These are phyloP conservation scores for Dorcus parallelipipedus DNA, from an alignment of 2,888 invertebrate genomes.

Conservation along the genomic window DNA sequence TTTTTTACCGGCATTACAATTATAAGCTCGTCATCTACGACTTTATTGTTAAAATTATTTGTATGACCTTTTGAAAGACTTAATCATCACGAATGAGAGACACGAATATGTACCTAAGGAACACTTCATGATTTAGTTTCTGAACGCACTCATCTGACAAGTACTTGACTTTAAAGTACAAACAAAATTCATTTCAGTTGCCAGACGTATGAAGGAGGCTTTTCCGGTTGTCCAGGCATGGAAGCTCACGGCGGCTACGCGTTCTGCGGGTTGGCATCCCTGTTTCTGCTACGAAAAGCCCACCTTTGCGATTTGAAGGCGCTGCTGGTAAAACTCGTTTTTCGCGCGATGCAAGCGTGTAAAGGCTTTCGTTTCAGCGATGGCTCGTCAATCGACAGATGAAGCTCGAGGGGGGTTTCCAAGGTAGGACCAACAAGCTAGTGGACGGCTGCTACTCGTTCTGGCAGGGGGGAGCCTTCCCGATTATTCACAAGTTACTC, in stretches of 20 bases:
- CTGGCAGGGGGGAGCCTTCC: constrained; percentile 95
- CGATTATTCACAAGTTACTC: constrained; percentile 76
- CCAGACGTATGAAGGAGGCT: constrained; percentile 99
- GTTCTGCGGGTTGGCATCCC: constrained; percentile 91
- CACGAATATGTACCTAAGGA: too few relatives aligned
- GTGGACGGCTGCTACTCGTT: constrained; percentile 99
- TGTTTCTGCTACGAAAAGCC: constrained; percentile 76
- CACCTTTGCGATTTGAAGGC: constrained; percentile 72
- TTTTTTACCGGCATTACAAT: too few relatives aligned
- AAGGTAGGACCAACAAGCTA: constrained; percentile 95
- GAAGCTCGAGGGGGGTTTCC: constrained; percentile 93
- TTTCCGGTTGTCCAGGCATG: constrained; percentile 88
- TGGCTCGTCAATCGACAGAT: constrained; percentile 93
- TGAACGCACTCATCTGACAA: too few relatives aligned
- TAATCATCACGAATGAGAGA: too few relatives aligned
- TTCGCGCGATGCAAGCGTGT: constrained; percentile 3
- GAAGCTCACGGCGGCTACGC: constrained; percentile 99
- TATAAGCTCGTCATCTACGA: too few relatives aligned
- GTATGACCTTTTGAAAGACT: too few relatives aligned
- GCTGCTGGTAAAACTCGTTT: constrained; percentile 56
- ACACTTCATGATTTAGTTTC: too few relatives aligned
- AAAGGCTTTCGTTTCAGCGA: constrained; percentile 50
- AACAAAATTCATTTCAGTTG: constrained; percentile 57
- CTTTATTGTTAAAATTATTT: too few relatives aligned
- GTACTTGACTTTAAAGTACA: too few relatives aligned